A percentile compares a stretch with the other conserved stretches of the same genome.
phyloP scores from a whole-genome alignment of 53 echinoderm and acorn worm species.

The Holothuria leucospilota region DNA sequence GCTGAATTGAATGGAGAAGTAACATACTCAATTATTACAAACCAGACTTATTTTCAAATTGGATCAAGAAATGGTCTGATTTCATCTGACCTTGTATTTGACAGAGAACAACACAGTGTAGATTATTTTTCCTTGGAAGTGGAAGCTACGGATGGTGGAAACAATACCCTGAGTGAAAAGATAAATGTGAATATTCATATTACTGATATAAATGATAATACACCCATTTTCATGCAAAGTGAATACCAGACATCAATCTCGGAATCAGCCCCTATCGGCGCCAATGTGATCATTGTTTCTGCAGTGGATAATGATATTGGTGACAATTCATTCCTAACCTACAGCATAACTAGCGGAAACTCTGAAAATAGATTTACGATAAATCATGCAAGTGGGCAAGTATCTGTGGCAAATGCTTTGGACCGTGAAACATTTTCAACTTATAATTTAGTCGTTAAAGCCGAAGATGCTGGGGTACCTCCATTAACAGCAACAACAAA shows the following conservation, averaged over 20 bases:
- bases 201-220: conserved; percentile 82
- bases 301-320: conserved; percentile 82
- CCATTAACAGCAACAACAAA: conserved; percentile 60
- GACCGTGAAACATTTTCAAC: conserved; percentile 75
- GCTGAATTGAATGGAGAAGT: conserved; percentile 78
- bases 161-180: conserved; percentile 63
- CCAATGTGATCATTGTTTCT: conserved; percentile 78
- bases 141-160: conserved; percentile 77
- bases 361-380: conserved; percentile 73
- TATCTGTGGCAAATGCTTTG: conserved; percentile 66
- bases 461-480: conserved; percentile 77
- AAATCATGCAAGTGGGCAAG: conserved; percentile 76
- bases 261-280: conserved; percentile 70
- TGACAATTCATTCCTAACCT: conserved; percentile 85
- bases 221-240: conserved; percentile 72
- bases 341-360: conserved; percentile 86
- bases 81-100: conserved; percentile 69
- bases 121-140: conserved; percentile 68
- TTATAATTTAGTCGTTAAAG: conserved; percentile 74
- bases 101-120: conserved; percentile 69
- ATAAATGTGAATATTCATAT: conserved; percentile 74
- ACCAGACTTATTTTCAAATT: conserved; percentile 75
- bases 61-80: conserved; percentile 67
- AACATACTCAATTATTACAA: conserved; percentile 68
- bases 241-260: conserved; percentile 82